Evolutionary conservation across 2,113 vertebrate species (phyloP).

Genomic region (Hyaena hyaena): DNA sequence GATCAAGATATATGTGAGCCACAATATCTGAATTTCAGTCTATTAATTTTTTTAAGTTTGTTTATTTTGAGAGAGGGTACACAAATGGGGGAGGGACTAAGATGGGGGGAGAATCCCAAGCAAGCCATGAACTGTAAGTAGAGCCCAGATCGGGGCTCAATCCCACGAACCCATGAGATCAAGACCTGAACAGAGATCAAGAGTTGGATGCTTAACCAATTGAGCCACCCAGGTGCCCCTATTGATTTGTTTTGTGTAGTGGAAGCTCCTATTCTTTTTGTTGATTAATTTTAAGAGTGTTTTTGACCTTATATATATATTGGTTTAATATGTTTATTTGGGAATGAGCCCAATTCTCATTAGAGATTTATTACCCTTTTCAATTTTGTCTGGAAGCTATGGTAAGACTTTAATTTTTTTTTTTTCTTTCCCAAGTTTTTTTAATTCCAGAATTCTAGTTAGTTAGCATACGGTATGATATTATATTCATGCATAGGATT

Average conservation of each 20-base stretch:
- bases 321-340: constrained; percentile 18
- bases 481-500: background rate
- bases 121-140: no score
- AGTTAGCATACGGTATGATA: background rate
- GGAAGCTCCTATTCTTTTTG: background rate
- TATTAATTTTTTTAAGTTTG: background rate
- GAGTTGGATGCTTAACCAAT: no score
- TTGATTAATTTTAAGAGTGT: constrained; percentile 33
- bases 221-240: background rate
- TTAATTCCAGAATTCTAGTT: background rate
- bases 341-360: background rate
- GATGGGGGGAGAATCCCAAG: no score
- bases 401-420: background rate
- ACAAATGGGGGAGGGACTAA: no score
- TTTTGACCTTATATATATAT: background rate
- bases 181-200: no score
- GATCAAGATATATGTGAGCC: background rate
- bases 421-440: background rate
- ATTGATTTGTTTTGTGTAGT: background rate
- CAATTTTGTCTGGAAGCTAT: background rate
- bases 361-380: background rate
- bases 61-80: no score
- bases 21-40: background rate
- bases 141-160: no score
- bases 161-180: no score